Evolutionary conservation across 2,113 vertebrate species (phyloP), one percentile per base, ranked within the genome.

Genomic region (Entosphenus tridentatus): DNA sequence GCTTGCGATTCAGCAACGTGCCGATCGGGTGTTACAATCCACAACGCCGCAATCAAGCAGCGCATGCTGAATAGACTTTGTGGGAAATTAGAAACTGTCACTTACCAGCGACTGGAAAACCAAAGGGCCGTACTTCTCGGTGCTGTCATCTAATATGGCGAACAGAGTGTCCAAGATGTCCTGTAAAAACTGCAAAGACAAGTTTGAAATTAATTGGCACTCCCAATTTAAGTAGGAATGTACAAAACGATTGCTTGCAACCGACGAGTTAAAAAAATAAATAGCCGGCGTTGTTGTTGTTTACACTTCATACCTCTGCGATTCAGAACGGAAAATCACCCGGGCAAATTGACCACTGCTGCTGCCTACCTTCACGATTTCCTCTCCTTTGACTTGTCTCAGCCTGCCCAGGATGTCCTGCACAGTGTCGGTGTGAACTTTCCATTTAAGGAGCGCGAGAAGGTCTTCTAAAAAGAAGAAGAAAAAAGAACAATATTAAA

Each of bases 71-170:
- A 39, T 39, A 39, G 1, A 39, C 39, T 39, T 39, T 39, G 39
- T 39, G 39, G 5, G 39, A 39, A 39, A 39, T 39, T 5, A 39
- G 39, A 21, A 65, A 8, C 8, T 16, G 9, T 65, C 12, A 73
- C 87, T 82, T 82, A 95, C 90, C 87, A 95, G 77, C 73, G 88
- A 90, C 77, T 95, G 90, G 76, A 95, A 95, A 76, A 95, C 89
- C 76, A 95, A 74, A 2, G 89, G 84, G 56, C 90, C 89, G 2
- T 95, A 95, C 77, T 95, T 95, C 77, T 95, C 90, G 12, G 90
- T 95, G 76, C 93, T 95, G 76, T 95, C 90, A 80, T 95, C 90
- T 78, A 95, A 78, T 78, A 95, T 88, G 70, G 89, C 87, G 74
- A 95, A 95, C 55, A 95, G 79, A 0, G 90, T 90, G 76, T 95